phyloP scores from a whole-genome alignment of 2,888 invertebrate species.

The Pristionchus japonicus region DNA sequence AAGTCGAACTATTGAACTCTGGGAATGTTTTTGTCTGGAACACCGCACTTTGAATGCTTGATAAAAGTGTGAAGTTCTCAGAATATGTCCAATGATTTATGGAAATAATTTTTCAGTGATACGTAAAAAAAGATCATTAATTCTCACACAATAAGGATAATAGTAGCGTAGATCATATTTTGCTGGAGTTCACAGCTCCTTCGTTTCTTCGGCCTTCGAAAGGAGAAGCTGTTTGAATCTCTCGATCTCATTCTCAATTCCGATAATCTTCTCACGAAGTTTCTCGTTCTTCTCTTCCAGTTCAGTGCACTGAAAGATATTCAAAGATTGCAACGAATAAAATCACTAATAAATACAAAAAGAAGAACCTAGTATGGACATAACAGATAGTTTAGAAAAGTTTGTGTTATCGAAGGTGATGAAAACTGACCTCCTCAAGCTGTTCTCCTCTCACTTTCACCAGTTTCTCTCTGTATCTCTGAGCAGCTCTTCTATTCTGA shows the following conservation, averaged over 20 bases:
- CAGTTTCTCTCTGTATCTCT: constrained; percentile 32
- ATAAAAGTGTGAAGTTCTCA: neutral
- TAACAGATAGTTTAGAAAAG: no score
- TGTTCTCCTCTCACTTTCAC: constrained; percentile 7
- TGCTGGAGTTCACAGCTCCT: neutral
- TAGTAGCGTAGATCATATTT: neutral
- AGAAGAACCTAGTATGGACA: no score
- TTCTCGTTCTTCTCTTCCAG: neutral
- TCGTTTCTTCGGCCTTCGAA: neutral
- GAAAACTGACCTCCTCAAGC: neutral
- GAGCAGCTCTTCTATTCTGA: constrained; percentile 21
- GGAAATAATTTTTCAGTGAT: neutral
- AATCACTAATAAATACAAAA: neutral
- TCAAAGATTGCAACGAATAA: neutral
- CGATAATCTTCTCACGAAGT: neutral
- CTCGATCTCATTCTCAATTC: constrained; percentile 1
- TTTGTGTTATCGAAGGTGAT: no score
- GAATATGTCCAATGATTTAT: neutral
- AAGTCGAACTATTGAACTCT: no score
- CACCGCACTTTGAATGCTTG: neutral
- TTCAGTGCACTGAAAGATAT: neutral
- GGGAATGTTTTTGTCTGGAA: neutral
- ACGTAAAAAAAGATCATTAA: neutral
- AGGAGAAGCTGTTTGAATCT: constrained; percentile 1
- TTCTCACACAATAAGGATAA: neutral